These are phyloP conservation scores for Carapus acus DNA, from an alignment of 2,797 vertebrate genomes.

Conservation along the genomic window DNA sequence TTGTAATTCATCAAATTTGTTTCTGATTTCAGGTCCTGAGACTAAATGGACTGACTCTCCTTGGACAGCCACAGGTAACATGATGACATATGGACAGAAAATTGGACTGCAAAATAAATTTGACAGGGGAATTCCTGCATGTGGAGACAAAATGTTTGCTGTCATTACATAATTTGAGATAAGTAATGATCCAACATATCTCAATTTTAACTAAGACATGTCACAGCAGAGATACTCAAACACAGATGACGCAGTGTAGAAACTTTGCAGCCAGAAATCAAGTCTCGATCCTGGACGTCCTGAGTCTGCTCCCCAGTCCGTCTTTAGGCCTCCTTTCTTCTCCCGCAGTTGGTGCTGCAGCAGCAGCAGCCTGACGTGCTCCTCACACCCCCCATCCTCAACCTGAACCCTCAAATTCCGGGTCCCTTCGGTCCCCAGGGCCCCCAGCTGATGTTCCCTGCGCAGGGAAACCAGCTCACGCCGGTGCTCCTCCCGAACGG, in stretches of 20 bases:
- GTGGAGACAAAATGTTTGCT: too few species aligned
- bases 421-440: conserved; percentile 61
- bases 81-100: neutral
- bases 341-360: conserved; percentile 62
- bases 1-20: neutral
- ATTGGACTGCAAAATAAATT: too few species aligned
- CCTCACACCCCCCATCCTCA: conserved; percentile 61
- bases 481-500: conserved; percentile 55
- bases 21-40: conserved; percentile 56
- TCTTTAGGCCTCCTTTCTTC: conserved; percentile 49
- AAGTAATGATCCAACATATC: too few species aligned
- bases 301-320: neutral
- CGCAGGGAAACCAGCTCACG: conserved; percentile 59
- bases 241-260: too few species aligned
- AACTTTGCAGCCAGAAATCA: too few species aligned
- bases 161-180: too few species aligned
- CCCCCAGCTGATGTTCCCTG: conserved; percentile 58
- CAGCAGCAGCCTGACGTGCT: conserved; percentile 65
- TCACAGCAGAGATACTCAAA: too few species aligned
- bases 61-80: conserved; percentile 65
- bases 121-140: too few species aligned
- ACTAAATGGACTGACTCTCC: conserved; percentile 62
- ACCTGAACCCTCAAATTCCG: conserved; percentile 62
- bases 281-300: too few species aligned
- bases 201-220: too few species aligned